A percentile compares a stretch with the other conserved stretches of the same genome.
Evolutionary conservation across 2,888 invertebrate genomes (phyloP).

Genomic region (Drosophila paucipuncta): DNA sequence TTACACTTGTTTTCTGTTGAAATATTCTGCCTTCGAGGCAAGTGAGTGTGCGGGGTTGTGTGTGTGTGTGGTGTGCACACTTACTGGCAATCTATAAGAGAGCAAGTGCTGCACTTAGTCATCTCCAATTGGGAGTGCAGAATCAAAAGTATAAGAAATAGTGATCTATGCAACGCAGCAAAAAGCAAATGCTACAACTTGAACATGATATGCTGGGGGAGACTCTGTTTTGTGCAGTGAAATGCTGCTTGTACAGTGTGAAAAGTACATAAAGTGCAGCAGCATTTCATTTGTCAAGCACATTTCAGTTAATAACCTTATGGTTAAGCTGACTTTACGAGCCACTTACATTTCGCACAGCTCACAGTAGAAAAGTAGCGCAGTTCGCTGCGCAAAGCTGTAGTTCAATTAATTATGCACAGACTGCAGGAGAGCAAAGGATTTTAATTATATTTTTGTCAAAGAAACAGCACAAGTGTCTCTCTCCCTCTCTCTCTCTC

Average conservation of each 20-base stretch:
- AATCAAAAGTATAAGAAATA: not conserved
- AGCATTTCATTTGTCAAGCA: slow-evolving; percentile 1
- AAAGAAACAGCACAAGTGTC: not conserved
- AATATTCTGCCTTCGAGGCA: slow-evolving; percentile 55
- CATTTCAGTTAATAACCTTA: not conserved
- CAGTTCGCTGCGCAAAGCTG: slow-evolving; percentile 51
- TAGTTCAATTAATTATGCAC: slow-evolving; percentile 76
- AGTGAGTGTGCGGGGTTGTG: slow-evolving; percentile 15
- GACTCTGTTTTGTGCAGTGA: no score
- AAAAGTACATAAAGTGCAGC: not conserved
- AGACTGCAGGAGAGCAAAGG: slow-evolving; percentile 48
- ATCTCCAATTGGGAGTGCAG: slow-evolving; percentile 10
- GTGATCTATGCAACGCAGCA: slow-evolving; percentile 7
- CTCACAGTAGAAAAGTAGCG: slow-evolving; percentile 28
- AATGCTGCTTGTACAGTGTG: not conserved
- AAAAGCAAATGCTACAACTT: not conserved
- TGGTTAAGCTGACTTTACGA: slow-evolving; percentile 9
- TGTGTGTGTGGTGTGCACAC: slow-evolving; percentile 39
- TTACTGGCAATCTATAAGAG: slow-evolving; percentile 37
- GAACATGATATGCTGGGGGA: not conserved
- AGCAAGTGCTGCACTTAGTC: slow-evolving; percentile 43
- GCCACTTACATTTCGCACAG: slow-evolving; percentile 13
- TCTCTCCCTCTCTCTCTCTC: not conserved
- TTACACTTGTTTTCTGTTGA: slow-evolving; percentile 79
- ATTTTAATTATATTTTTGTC: slow-evolving; percentile 74